Base-by-base conservation (phyloP, 1,140 invertebrate species). In the Anoplophora glabripennis region DNA sequence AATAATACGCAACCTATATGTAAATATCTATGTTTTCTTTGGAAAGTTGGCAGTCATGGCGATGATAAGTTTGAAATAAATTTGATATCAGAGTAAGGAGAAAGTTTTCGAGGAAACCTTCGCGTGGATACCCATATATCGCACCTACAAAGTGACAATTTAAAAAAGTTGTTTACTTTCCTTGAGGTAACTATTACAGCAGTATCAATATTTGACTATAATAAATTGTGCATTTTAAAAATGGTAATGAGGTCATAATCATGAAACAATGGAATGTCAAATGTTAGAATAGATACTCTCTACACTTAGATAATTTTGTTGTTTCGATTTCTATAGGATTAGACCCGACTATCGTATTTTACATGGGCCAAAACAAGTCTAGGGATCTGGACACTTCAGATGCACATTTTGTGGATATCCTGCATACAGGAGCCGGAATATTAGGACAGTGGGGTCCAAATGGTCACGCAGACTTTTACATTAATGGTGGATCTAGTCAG, bases 381-480 rank as follows among this genome's bases (percentile, higher is more conserved):
- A 82, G 87, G 38, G 90, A 94, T 66, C 77, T 96, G 63, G 93
- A 96, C 75, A 80, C 85, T 40, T 83, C 84, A 1, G 93, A 96
- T 74, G 92, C 91, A 0, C 79, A 87, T 62, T 94, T 94, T 74
- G 91, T 94, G 15, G 92, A 94, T 75, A 85, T 94, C 17, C 81
- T 95, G 45, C 93, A 96, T 72, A 94, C 93, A 0, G 92, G 92
- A 34, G 90, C 89, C 0, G 90, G 90, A 0, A 89, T 92, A 47
- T 78, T 92, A 12, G 89, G 89, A 0, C 89, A 92, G 69, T 92
- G 89, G 89, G 89, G 89, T 2, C 88, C 89, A 1, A 91, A 86
- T 65, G 92, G 91, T 0, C 91, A 93, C 72, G 89, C 89, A 8
- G 92, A 94, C 73, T 94, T 93, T 75, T 94, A 94, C 76, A 88